Conservation (phyloP, 2,888 invertebrate genomes). For the Leuctra nigra region DNA sequence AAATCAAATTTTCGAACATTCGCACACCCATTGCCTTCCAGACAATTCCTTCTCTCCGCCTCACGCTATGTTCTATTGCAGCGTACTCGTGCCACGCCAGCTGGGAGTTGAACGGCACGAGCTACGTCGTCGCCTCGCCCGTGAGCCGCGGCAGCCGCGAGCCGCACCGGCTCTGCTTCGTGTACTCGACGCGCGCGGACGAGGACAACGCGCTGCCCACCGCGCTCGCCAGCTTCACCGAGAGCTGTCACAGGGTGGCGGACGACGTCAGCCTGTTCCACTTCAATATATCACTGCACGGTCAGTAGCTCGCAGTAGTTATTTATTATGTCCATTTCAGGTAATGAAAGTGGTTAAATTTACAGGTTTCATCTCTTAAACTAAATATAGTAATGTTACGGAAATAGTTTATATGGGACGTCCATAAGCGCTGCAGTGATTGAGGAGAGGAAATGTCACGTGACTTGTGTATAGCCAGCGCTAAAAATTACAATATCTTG, state of each 20-base stretch:
- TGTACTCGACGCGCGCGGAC: constrained; percentile 41
- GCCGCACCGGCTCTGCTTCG: constrained; percentile 53
- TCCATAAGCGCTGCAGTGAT: too few relatives aligned
- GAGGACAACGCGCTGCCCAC: neutral
- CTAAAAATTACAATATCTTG: too few relatives aligned
- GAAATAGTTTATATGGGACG: too few relatives aligned
- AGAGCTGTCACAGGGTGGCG: constrained; percentile 7
- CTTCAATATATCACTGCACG: constrained; percentile 4
- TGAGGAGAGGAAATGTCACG: too few relatives aligned
- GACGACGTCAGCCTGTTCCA: neutral
- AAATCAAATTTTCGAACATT: too few relatives aligned
- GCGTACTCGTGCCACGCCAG: constrained; percentile 85
- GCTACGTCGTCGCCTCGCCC: constrained; percentile 76
- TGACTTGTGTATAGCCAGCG: too few relatives aligned
- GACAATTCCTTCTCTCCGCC: too few relatives aligned
- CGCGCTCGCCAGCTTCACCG: neutral
- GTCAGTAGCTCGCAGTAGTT: constrained; percentile 4
- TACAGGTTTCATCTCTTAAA: too few relatives aligned
- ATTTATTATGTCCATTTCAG: neutral
- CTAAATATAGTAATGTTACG: too few relatives aligned
- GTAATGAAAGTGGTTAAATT: neutral
- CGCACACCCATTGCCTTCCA: too few relatives aligned
- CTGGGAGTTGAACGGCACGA: constrained; percentile 81
- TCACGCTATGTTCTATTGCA: too few relatives aligned
- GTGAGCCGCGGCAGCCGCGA: constrained; percentile 53